These are phyloP conservation scores for Danaus chrysippus DNA, from an alignment of 2,888 invertebrate genomes.

Conservation along the genomic window DNA sequence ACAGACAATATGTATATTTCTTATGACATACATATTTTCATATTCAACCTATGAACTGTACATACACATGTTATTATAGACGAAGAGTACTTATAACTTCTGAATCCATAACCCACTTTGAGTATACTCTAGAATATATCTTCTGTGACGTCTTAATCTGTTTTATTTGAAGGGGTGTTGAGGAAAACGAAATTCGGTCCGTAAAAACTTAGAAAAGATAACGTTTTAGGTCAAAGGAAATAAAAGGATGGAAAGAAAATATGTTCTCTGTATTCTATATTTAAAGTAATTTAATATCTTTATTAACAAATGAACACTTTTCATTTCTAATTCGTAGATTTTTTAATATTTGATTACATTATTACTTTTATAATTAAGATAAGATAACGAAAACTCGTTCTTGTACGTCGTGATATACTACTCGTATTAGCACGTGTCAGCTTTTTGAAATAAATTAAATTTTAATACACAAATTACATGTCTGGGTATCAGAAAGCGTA, in stretches of 20 bases:
- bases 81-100: background rate
- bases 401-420: no score
- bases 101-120: background rate
- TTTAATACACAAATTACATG: background rate
- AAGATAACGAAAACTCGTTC: no score
- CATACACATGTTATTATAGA: no score
- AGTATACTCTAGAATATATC: constrained; percentile 11
- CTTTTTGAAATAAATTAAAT: background rate
- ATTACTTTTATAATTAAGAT: no score
- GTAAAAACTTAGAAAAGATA: background rate
- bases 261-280: no score
- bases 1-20: constrained; percentile 16
- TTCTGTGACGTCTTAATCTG: constrained; percentile 14
- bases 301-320: no score
- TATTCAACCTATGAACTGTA: no score
- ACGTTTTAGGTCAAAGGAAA: background rate
- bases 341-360: no score
- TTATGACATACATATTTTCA: background rate
- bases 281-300: no score
- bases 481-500: background rate
- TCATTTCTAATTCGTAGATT: no score
- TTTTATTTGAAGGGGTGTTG: constrained; percentile 11
- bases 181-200: constrained; percentile 2
- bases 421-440: no score
- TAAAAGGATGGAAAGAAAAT: background rate